These are phyloP conservation scores for Anadara kagoshimensis DNA, from an alignment of 1,140 invertebrate species.

Conservation along the genomic window DNA sequence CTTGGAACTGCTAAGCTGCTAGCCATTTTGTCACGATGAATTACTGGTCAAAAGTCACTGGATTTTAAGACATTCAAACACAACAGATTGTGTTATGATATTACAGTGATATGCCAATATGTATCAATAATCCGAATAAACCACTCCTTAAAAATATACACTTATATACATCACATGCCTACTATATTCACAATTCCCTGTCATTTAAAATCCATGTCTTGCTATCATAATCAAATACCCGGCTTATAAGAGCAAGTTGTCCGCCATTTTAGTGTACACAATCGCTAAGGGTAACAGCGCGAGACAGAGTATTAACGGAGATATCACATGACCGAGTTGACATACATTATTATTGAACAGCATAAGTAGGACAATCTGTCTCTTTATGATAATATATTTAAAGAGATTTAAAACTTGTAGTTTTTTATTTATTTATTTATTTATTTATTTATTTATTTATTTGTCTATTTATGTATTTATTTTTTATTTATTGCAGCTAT, in stretches of 20 bases:
- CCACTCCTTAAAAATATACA: background rate
- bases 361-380: no score
- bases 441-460: no score
- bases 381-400: no score
- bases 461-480: no score
- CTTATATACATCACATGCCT: background rate
- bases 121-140: background rate
- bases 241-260: background rate
- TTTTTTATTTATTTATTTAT: no score
- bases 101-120: background rate
- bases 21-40: constrained; percentile 9
- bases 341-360: no score
- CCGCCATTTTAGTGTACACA: constrained; percentile 29
- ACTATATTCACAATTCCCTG: constrained; percentile 2
- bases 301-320: background rate
- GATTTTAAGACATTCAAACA: background rate
- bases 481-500: no score
- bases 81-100: no score
- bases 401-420: no score
- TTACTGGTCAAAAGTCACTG: background rate
- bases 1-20: constrained; percentile 34
- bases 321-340: background rate
- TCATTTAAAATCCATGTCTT: background rate
- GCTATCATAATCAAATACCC: background rate
- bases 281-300: constrained; percentile 21